Evolutionary conservation across 2,797 vertebrate genomes (phyloP).

Genomic region (Pangasius larnaudii): DNA sequence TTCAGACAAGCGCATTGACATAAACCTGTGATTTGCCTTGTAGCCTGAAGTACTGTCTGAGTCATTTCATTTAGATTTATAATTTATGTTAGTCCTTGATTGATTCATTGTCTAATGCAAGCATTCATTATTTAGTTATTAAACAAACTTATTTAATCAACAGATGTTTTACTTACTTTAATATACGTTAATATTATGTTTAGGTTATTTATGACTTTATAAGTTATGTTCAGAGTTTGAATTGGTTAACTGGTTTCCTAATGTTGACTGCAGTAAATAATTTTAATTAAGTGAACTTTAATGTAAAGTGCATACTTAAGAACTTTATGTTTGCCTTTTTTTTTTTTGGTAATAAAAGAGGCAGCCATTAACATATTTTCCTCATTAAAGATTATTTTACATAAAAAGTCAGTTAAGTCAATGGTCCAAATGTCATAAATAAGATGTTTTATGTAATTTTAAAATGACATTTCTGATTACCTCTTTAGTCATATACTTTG

Average conservation of each 20-base stretch:
- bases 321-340: background rate
- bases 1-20: background rate
- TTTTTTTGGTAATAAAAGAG: background rate
- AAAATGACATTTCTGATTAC: background rate
- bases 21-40: background rate
- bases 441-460: background rate
- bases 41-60: no score
- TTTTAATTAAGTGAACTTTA: background rate
- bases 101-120: background rate
- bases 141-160: background rate
- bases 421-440: constrained; percentile 9
- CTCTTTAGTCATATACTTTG: background rate
- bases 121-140: background rate
- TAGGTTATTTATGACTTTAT: no score
- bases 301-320: background rate
- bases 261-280: background rate
- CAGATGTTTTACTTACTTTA: background rate
- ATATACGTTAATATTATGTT: no score
- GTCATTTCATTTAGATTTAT: background rate
- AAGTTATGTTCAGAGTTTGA: background rate
- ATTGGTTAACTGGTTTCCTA: background rate
- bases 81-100: background rate
- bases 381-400: background rate
- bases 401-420: constrained; percentile 2
- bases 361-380: constrained; percentile 13